Evolutionary conservation across 2,888 invertebrate genomes (phyloP).

Genomic region (Congeria kusceri): DNA sequence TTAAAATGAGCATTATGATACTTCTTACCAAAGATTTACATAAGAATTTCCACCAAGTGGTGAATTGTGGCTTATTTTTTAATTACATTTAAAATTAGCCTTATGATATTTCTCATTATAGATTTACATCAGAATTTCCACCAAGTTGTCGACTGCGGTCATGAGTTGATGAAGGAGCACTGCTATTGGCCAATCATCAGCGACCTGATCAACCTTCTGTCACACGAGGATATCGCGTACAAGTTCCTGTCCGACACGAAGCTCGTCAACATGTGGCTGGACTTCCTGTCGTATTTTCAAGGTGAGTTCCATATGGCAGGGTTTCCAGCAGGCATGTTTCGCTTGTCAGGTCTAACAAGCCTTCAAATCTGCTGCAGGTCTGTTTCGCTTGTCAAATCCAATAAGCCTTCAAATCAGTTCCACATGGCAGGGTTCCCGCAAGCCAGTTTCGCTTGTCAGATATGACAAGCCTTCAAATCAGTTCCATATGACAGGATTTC

Average conservation of each 20-base stretch:
- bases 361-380: no score
- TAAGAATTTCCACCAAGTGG: conserved; percentile 93
- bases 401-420: no score
- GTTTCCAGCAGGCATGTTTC: no score
- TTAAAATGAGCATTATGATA: no score
- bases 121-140: conserved; percentile 89
- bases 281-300: conserved; percentile 97
- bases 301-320: no score
- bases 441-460: no score
- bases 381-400: no score
- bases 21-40: conserved; percentile 70
- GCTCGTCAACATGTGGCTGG: conserved; percentile 98
- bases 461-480: no score
- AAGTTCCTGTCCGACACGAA: conserved; percentile 94
- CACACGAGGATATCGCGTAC: conserved; percentile 95
- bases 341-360: no score
- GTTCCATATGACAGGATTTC: no score
- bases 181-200: conserved; percentile 99
- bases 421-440: no score
- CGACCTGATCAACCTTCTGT: conserved; percentile 97
- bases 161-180: conserved; percentile 97
- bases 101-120: conserved; percentile 6
- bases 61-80: conserved; percentile 97
- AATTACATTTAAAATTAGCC: no score
- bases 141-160: conserved; percentile 96